These are phyloP conservation scores for Halcyon smyrnensis DNA, from an alignment of 2,797 vertebrate species.

Conservation along the genomic window DNA sequence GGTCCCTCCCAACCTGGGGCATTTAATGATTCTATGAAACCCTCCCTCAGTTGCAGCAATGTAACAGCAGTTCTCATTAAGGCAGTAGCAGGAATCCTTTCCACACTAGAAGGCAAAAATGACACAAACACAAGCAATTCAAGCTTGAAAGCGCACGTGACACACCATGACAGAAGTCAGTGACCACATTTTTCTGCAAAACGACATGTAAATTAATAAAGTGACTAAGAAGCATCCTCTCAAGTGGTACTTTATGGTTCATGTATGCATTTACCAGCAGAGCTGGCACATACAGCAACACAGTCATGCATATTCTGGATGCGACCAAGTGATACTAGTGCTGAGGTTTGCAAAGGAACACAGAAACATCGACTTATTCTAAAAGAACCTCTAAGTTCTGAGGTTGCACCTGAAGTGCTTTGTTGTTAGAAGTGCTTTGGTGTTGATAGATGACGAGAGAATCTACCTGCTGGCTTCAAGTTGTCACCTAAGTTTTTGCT, in stretches of 20 bases:
- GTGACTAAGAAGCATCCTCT: not conserved
- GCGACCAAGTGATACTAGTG: not conserved
- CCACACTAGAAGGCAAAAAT: not conserved
- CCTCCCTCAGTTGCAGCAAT: not conserved
- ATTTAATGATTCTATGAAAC: rapidly evolving
- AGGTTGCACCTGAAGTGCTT: no score
- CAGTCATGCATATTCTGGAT: not conserved
- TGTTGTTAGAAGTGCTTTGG: not conserved
- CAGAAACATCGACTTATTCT: rapidly evolving
- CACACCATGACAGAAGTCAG: rapidly evolving
- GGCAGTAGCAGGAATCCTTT: not conserved
- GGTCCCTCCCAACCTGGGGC: no score
- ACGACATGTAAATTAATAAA: rapidly evolving
- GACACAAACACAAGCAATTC: not conserved
- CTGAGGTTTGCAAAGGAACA: not conserved
- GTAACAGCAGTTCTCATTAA: not conserved
- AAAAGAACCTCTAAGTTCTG: not conserved
- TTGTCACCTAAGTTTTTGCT: not conserved
- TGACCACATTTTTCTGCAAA: not conserved
- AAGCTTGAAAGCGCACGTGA: not conserved
- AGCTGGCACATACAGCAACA: not conserved
- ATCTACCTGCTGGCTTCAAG: not conserved
- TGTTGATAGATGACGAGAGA: not conserved
- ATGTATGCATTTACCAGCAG: not conserved
- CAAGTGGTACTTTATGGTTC: not conserved